Percentiles rank a stretch among this genome's conserved stretches.
phyloP scores from a whole-genome alignment of 2,888 invertebrate genomes.

The Mythimna vitellina region DNA sequence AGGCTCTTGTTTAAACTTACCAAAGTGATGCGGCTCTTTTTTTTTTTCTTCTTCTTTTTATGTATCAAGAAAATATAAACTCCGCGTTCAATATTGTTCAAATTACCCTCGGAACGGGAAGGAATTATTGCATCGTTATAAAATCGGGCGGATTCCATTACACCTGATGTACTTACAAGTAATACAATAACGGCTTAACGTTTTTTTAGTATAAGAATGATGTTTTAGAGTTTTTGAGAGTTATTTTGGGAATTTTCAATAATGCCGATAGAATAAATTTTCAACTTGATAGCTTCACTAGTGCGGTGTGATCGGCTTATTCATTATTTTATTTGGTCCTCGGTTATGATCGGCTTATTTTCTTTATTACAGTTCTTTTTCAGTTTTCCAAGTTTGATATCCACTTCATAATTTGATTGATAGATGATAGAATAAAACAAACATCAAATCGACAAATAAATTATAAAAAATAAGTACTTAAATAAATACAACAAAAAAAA shows the following conservation, averaged over 20 bases:
- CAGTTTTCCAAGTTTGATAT: too few species aligned
- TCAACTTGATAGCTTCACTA: constrained; percentile 10
- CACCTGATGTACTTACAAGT: constrained; percentile 49
- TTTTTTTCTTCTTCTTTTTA: constrained; percentile 73
- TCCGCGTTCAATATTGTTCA: constrained; percentile 71
- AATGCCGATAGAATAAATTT: constrained; percentile 3
- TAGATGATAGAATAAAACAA: too few species aligned
- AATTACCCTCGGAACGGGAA: constrained; percentile 30
- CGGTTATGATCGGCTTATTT: not conserved
- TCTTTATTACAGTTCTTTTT: not conserved
- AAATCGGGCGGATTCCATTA: constrained; percentile 54
- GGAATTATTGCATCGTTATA: constrained; percentile 47
- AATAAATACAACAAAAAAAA: too few species aligned
- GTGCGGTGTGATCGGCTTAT: not conserved
- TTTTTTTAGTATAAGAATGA: constrained; percentile 35
- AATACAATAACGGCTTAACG: constrained; percentile 50
- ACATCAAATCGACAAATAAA: too few species aligned
- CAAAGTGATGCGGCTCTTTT: constrained; percentile 80
- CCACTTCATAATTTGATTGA: too few species aligned
- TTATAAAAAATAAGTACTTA: too few species aligned
- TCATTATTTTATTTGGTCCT: not conserved
- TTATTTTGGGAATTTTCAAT: constrained; percentile 15
- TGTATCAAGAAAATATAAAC: constrained; percentile 66
- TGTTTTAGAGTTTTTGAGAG: constrained; percentile 24
- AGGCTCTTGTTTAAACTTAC: constrained; percentile 83